A percentile compares a stretch with the other conserved stretches of the same genome.
Conservation (phyloP, 1,140 invertebrate species). For the Macrocentrus cingulum region DNA sequence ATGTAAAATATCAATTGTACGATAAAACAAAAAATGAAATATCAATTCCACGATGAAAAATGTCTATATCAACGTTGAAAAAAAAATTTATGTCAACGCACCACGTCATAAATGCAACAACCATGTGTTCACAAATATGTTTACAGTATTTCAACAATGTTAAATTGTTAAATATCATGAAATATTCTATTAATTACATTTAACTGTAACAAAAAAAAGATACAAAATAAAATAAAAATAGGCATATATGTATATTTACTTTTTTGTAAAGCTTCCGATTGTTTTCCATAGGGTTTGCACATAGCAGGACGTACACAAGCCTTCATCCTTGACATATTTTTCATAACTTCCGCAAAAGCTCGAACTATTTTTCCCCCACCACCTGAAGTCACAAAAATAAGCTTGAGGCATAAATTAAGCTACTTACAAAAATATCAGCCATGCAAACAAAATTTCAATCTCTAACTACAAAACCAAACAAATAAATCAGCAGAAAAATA, state of each 20-base stretch:
- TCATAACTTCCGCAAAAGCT: conserved; percentile 80
- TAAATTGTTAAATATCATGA: neutral
- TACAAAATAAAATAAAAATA: conserved; percentile 19
- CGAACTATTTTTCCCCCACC: conserved; percentile 80
- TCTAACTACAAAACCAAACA: too few species aligned
- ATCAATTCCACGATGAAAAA: too few species aligned
- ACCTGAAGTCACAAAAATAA: conserved; percentile 44
- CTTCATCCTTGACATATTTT: conserved; percentile 83
- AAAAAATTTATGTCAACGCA: too few species aligned
- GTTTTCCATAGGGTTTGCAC: conserved; percentile 87
- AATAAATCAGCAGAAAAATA: conserved; percentile 4
- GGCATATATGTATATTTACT: conserved; percentile 61
- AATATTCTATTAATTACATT: neutral
- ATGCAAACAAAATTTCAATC: too few species aligned
- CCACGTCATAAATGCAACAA: neutral
- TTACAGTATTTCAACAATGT: conserved; percentile 5
- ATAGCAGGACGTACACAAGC: conserved; percentile 80
- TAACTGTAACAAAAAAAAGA: conserved; percentile 10
- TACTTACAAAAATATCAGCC: neutral
- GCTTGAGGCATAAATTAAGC: neutral
- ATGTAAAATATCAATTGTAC: too few species aligned
- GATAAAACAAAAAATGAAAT: too few species aligned
- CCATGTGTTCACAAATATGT: conserved; percentile 19
- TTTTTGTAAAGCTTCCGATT: conserved; percentile 83
- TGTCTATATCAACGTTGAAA: too few species aligned